Evolutionary conservation across 2,888 invertebrate genomes (phyloP), one percentile per base, ranked within the genome.

Genomic region (Hymenopus coronatus): DNA sequence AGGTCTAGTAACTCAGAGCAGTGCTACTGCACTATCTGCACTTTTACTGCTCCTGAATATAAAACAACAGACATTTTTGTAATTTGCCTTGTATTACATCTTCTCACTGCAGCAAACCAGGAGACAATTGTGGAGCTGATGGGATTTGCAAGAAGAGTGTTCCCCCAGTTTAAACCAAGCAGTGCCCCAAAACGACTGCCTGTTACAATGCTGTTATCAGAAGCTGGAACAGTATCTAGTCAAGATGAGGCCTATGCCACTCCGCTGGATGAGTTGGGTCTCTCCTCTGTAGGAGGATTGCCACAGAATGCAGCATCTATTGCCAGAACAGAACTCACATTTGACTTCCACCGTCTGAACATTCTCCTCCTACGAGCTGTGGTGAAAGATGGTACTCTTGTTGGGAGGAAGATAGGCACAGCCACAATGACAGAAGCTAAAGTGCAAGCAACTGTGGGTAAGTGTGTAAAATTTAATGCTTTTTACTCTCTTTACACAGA

Each of bases 111-210:
- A 97, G 98, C 98, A 0, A 99, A 99, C 93, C 98, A 98, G 93
- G 98, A 98, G 93, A 99, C 99, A 0, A 97, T 99, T 91, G 97
- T 98, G 15, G 99, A 99, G 93, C 93, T 99, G 89, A 95, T 98
- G 91, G 97, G 97, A n/a, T 98, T 99, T 92, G 95, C 96, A 6
- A 96, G 97, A 91, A 95, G 98, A 87, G 96, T 97, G 4, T 94
- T 96, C 90, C 95, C 95, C 54, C 93, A 89, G 90, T 92, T 91
- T 90, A 92, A 92, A 90, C 88, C 90, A 83, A 70, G 54, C 54
- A 70, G 54, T 70, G 54, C 54, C 4, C n/a, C 84, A 14, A 86
- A 83, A 30, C 85, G 89, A 54, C 89, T 82, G 9, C 83, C 40
- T 4, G 27, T 40, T 14, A 28, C 54, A 15, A 25, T 84, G 33